Percentiles rank a stretch among this genome's conserved stretches.
Evolutionary conservation across 2,888 invertebrate species (phyloP).

Genomic region (Sicus ferrugineus): DNA sequence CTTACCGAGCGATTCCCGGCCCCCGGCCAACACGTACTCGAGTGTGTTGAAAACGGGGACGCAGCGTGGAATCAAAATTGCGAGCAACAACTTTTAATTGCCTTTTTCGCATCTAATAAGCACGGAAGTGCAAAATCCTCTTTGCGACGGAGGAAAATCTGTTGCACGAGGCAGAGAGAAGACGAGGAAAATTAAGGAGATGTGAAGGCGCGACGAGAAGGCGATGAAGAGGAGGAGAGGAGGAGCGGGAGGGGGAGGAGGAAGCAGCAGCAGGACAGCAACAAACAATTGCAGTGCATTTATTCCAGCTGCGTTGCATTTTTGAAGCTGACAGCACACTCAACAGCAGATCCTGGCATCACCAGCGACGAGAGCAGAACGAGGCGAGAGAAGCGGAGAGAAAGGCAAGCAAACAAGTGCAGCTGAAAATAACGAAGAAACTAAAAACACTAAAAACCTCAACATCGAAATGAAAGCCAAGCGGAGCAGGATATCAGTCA

Average conservation of each 20-base stretch:
- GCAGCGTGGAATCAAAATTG: not conserved
- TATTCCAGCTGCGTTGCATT: too few species aligned
- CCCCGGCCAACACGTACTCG: not conserved
- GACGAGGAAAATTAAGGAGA: too few species aligned
- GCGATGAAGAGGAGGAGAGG: not conserved
- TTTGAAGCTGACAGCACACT: not conserved
- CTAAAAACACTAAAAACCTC: not conserved
- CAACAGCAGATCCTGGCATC: not conserved
- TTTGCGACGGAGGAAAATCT: not conserved
- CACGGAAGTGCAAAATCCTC: constrained; percentile 8
- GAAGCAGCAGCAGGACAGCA: not conserved
- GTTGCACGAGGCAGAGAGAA: not conserved
- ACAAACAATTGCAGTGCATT: too few species aligned
- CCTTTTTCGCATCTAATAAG: not conserved
- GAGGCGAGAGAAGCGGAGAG: not conserved
- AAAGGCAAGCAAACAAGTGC: too few species aligned
- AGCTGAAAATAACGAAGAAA: too few species aligned
- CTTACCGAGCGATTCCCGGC: too few species aligned
- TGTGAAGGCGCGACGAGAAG: too few species aligned
- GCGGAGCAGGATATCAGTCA: not conserved
- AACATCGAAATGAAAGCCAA: not conserved
- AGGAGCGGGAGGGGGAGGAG: too few species aligned
- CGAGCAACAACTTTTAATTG: not conserved
- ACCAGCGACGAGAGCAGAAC: not conserved
- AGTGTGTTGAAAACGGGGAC: not conserved